Base-by-base conservation (phyloP, 2,797 vertebrate genomes). In the Geotrypetes seraphini region DNA sequence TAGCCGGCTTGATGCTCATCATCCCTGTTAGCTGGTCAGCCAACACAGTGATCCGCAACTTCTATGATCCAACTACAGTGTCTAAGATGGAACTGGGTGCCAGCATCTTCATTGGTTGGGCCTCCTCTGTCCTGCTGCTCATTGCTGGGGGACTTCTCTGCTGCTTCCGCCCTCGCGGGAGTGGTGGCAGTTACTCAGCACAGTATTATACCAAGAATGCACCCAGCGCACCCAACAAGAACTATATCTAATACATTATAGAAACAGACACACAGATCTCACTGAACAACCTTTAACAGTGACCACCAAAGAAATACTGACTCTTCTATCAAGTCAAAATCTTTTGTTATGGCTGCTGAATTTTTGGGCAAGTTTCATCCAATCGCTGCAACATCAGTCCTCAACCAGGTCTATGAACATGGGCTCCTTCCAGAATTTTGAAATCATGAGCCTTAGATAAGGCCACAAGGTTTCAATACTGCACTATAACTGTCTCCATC, bases 11-110 rank as follows among this genome's bases (percentile, higher is more conserved):
- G 7, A n/a, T 86, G 53, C 43, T 67, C 0, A 49, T 86, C 46
- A 75, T 84, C 35, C 71, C 81, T 0, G 79, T 81, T 57, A 82
- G 78, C 68, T 86, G 84, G 84, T 51, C 56, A 1, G 83, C 84
- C 5, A 34, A 75, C 56, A 68, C 4, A 2, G 6, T 54, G 0
- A 55, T 86, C 29, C 33, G 10, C 1, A 3, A 69, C 9, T 84
- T 83, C 62, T 50, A 75, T 38, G 37, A 65, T 51, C 67, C 54
- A 0, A 1, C 69, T 14, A 1, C 55, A 3, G n/a, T n/a, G n/a
- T 6, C 13, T 8, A 83, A 64, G 50, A 58, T 4, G 36, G 84
- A 86, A 60, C 18, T 85, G 39, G 84, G 84, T 2, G 40, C 57
- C 1, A 78, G 77, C 10, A 79, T 85, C 60, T 85, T 69, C 3